These are phyloP conservation scores for Ichneumoninae sp. DNA, from an alignment of 2,888 invertebrate genomes.

Conservation along the genomic window DNA sequence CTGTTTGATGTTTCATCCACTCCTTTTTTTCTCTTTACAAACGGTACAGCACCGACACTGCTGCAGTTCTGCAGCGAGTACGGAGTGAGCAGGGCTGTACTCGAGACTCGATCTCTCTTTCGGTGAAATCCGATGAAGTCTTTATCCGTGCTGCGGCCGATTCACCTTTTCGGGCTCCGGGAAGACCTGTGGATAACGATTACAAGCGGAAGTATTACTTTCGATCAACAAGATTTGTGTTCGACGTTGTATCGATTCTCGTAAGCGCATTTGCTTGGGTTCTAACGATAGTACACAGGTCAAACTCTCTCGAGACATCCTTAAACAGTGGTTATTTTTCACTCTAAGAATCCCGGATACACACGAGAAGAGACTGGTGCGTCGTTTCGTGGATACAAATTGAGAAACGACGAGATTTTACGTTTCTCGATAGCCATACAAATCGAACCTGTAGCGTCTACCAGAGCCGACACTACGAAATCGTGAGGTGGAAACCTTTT, in stretches of 20 bases:
- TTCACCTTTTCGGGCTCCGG: constrained; percentile 1
- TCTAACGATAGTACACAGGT: neutral
- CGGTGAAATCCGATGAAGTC: constrained; percentile 65
- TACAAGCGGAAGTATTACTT: neutral
- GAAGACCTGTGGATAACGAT: neutral
- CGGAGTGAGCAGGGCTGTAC: constrained; percentile 47
- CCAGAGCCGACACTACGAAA: constrained; percentile 39
- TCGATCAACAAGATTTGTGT: constrained; percentile 1
- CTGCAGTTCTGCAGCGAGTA: constrained; percentile 67
- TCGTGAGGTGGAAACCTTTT: constrained; percentile 34
- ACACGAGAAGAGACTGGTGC: neutral
- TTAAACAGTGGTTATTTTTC: constrained; percentile 2
- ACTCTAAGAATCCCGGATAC: neutral
- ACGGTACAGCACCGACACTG: constrained; percentile 55
- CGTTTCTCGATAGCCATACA: constrained; percentile 47
- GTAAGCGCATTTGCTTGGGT: neutral
- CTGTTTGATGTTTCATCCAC: constrained; percentile 63
- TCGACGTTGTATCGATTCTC: neutral
- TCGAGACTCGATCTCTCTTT: constrained; percentile 53
- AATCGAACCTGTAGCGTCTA: constrained; percentile 39
- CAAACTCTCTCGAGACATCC: neutral
- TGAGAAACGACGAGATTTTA: constrained; percentile 31
- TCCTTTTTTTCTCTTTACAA: constrained; percentile 44
- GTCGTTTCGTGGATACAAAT: constrained; percentile 37
- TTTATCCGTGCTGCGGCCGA: constrained; percentile 45